Evolutionary conservation across 2,797 vertebrate species (phyloP).

Genomic region (Sparus aurata): DNA sequence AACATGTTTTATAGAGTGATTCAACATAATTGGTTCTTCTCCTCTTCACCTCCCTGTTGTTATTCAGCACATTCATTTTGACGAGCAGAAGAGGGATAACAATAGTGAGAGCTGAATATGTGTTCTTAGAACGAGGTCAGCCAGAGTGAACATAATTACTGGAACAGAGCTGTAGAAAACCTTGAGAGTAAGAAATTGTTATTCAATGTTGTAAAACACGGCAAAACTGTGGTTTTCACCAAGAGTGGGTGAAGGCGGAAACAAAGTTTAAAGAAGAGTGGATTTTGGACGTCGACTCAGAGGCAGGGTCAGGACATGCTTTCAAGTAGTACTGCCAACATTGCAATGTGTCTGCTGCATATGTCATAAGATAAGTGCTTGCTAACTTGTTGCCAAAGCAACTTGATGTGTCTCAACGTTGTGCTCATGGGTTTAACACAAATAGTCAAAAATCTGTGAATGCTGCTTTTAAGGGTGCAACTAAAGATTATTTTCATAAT

Average conservation of each 20-base stretch:
- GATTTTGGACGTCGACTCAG: not conserved
- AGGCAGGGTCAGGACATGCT: not conserved
- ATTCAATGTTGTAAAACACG: not conserved
- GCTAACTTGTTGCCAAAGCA: not conserved
- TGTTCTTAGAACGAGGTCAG: conserved; percentile 22
- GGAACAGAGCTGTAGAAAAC: not conserved
- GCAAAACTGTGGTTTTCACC: not conserved
- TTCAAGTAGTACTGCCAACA: not conserved
- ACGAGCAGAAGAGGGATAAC: not conserved
- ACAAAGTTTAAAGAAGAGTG: not conserved
- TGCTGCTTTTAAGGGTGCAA: not conserved
- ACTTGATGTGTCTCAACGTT: not conserved
- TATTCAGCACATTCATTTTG: conserved; percentile 18
- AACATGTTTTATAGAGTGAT: not conserved
- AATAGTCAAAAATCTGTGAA: not conserved
- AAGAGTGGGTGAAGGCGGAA: not conserved
- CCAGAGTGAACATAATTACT: conserved; percentile 12
- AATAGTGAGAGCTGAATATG: not conserved
- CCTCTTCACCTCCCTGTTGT: conserved; percentile 8
- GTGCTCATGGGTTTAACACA: not conserved
- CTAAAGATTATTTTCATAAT: too few species aligned
- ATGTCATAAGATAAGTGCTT: not conserved
- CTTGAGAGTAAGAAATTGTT: conserved; percentile 10
- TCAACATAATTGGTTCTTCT: not conserved
- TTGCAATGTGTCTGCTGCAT: not conserved